Percentiles rank a stretch among this genome's conserved stretches.
These are phyloP conservation scores for Onychomys arenicola DNA, from an alignment of 2,797 vertebrate species.

Conservation along the genomic window DNA sequence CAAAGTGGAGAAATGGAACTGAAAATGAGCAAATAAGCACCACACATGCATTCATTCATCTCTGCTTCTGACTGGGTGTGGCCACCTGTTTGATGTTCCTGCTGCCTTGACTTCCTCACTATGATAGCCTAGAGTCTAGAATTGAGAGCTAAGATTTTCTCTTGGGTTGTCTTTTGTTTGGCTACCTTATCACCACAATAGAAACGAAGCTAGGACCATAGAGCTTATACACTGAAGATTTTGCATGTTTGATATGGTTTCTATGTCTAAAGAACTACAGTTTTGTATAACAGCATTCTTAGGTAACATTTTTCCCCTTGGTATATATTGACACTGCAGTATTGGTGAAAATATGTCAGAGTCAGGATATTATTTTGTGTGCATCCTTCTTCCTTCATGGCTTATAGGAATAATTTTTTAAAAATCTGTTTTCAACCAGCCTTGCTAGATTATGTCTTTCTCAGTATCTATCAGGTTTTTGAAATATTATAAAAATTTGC, in stretches of 20 bases:
- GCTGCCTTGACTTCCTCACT: neutral
- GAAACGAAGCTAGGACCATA: neutral
- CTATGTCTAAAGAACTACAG: neutral
- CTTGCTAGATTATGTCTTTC: neutral
- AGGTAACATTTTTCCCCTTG: neutral
- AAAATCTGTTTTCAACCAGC: neutral
- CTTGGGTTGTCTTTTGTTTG: neutral
- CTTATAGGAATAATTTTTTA: neutral
- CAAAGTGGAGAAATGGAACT: neutral
- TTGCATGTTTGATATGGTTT: neutral
- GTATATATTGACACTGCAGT: neutral
- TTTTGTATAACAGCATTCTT: neutral
- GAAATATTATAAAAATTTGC: neutral
- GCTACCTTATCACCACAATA: no score
- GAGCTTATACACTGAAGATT: neutral
- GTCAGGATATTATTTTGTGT: neutral
- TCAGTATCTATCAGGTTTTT: neutral
- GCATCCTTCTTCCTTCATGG: neutral
- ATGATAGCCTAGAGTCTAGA: neutral
- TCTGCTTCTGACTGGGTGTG: neutral
- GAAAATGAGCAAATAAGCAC: neutral
- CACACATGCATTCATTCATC: neutral
- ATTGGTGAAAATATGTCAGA: neutral
- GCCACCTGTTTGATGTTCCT: neutral
- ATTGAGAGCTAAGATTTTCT: neutral